Evolutionary conservation across 1,140 invertebrate genomes (phyloP).

Genomic region (Pseudomyrmex gracilis): DNA sequence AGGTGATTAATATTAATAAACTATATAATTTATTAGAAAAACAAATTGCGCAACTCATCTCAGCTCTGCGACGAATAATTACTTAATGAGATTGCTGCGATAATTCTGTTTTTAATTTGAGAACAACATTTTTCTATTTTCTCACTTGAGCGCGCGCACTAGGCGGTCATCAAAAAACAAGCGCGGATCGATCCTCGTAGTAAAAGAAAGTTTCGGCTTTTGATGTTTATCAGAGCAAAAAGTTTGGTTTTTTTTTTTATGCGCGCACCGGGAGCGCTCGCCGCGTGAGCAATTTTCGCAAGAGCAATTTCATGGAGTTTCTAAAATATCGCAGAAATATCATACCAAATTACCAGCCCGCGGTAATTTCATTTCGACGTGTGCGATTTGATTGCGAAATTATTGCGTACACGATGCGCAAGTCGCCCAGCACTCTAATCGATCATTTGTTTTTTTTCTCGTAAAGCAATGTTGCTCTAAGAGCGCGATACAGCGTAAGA

Average conservation of each 20-base stretch:
- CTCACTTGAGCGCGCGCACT: background rate
- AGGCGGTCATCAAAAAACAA: background rate
- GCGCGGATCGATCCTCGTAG: background rate
- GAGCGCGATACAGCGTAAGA: no score
- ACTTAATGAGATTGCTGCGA: background rate
- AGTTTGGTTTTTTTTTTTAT: slow-evolving; percentile 20
- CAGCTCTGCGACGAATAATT: background rate
- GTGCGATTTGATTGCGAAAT: slow-evolving; percentile 16
- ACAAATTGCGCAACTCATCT: no score
- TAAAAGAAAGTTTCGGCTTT: slow-evolving; percentile 46
- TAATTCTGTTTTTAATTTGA: no score
- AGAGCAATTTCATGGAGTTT: slow-evolving; percentile 63
- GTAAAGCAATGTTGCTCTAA: no score
- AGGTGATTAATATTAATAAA: no score
- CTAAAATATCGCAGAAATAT: slow-evolving; percentile 55
- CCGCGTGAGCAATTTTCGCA: slow-evolving; percentile 42
- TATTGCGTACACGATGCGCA: background rate
- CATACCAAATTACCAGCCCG: no score
- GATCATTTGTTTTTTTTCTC: no score
- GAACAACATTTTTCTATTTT: background rate
- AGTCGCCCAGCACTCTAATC: background rate
- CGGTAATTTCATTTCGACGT: background rate
- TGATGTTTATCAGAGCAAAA: slow-evolving; percentile 59
- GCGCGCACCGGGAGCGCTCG: slow-evolving; percentile 29
- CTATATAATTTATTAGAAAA: no score